A percentile compares a stretch with the other conserved stretches of the same genome.
Evolutionary conservation across 2,797 vertebrate species (phyloP).

Genomic region (Periparus ater): DNA sequence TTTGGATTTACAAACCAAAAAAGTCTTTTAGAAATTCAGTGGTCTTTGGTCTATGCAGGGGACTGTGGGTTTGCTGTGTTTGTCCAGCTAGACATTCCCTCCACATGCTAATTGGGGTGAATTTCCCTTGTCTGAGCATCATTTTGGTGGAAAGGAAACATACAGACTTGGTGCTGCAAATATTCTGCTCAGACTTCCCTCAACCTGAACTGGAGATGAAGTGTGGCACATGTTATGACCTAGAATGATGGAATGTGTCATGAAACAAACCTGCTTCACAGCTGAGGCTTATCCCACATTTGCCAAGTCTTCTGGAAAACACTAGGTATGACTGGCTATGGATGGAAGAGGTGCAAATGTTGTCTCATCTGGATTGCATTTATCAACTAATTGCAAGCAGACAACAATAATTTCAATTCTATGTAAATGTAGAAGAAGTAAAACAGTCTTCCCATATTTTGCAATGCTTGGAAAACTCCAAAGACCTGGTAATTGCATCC

Average conservation of each 20-base stretch:
- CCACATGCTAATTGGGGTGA: not conserved
- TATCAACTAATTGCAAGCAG: not conserved
- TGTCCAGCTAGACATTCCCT: not conserved
- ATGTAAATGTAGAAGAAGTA: not conserved
- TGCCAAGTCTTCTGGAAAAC: not conserved
- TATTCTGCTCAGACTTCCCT: not conserved
- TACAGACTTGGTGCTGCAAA: not conserved
- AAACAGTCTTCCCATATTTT: not conserved
- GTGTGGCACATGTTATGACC: not conserved
- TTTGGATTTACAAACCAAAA: not conserved
- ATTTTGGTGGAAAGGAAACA: not conserved
- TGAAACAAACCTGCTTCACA: not conserved
- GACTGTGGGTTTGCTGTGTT: not conserved
- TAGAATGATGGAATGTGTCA: not conserved
- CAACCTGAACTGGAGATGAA: not conserved
- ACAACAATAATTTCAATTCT: not conserved
- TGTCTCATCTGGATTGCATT: not conserved
- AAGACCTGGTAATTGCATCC: not conserved
- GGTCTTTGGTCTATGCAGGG: not conserved
- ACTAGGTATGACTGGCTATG: not conserved
- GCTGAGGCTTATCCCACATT: not conserved
- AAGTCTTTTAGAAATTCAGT: not conserved
- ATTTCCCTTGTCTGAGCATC: not conserved
- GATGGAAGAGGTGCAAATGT: not conserved
- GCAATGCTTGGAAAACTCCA: not conserved